Conservation (phyloP, 2,797 vertebrate species). For the Neostethus bicornis region DNA sequence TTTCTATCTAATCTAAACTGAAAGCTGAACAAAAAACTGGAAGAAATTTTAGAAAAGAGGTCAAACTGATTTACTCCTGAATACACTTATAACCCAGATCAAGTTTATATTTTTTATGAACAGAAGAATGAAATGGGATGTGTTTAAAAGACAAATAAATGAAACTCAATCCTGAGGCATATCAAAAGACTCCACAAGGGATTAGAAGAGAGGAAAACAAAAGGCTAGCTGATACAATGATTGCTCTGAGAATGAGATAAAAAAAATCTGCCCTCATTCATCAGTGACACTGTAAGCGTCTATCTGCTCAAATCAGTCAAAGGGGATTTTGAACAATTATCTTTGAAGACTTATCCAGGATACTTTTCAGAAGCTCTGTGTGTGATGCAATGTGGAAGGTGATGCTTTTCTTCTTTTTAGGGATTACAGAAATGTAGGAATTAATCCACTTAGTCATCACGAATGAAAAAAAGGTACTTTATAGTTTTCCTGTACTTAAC, state of each 20-base stretch:
- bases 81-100: not conserved
- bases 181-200: slow-evolving; percentile 12
- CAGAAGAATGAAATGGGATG: slow-evolving; percentile 13
- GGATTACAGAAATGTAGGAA: not conserved
- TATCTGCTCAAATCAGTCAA: slow-evolving; percentile 17
- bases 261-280: slow-evolving; percentile 53
- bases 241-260: slow-evolving; percentile 8
- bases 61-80: not conserved
- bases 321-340: slow-evolving; percentile 17
- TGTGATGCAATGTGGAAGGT: slow-evolving; percentile 6
- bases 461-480: not conserved
- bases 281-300: slow-evolving; percentile 4
- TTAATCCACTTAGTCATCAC: not conserved
- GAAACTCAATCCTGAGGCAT: slow-evolving; percentile 26
- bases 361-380: not conserved
- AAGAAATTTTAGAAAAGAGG: not conserved
- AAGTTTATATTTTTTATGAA: slow-evolving; percentile 7
- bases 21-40: slow-evolving; percentile 1
- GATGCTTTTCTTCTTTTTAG: not conserved
- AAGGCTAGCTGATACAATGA: slow-evolving; percentile 33
- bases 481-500: slow-evolving; percentile 1
- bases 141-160: slow-evolving; percentile 22
- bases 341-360: slow-evolving; percentile 21
- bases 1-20: slow-evolving; percentile 28
- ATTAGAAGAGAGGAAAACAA: slow-evolving; percentile 14